These are phyloP conservation scores for Mactra quadrangularis DNA, from an alignment of 1,140 invertebrate species.

Conservation along the genomic window DNA sequence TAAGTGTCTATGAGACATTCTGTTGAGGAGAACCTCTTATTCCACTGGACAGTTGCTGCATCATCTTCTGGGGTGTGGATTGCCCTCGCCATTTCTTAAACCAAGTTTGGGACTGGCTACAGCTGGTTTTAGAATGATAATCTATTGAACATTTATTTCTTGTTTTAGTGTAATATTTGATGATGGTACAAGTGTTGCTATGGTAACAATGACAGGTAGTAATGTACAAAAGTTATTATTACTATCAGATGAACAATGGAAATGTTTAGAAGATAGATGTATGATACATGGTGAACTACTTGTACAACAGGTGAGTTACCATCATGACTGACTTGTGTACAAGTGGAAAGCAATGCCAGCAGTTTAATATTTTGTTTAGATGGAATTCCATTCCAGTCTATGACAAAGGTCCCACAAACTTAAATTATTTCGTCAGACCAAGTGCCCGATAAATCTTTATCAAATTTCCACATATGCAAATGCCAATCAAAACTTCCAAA, in stretches of 20 bases:
- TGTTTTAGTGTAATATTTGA: slow-evolving; percentile 34
- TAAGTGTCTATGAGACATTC: too few relatives aligned
- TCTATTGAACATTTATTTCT: slow-evolving; percentile 1
- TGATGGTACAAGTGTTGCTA: slow-evolving; percentile 51
- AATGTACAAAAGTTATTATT: slow-evolving; percentile 41
- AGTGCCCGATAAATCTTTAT: background rate
- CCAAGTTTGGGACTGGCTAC: too few relatives aligned
- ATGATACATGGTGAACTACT: slow-evolving; percentile 34
- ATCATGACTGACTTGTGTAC: background rate
- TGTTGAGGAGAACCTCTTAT: too few relatives aligned
- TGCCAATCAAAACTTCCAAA: background rate
- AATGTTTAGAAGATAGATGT: slow-evolving; percentile 8
- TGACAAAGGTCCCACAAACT: background rate
- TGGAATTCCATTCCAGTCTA: background rate
- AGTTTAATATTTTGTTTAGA: background rate
- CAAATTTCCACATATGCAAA: background rate
- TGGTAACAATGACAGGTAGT: slow-evolving; percentile 51
- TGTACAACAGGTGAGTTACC: slow-evolving; percentile 35
- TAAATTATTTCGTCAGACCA: background rate
- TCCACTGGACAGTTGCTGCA: too few relatives aligned
- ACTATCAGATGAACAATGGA: slow-evolving; percentile 54
- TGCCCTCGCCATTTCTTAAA: too few relatives aligned
- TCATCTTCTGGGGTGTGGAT: too few relatives aligned
- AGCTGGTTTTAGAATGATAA: too few relatives aligned
- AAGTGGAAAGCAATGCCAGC: background rate